Evolutionary conservation across 2,888 invertebrate species (phyloP), one percentile per base, ranked within the genome.

Genomic region (Spisula subtruncata): DNA sequence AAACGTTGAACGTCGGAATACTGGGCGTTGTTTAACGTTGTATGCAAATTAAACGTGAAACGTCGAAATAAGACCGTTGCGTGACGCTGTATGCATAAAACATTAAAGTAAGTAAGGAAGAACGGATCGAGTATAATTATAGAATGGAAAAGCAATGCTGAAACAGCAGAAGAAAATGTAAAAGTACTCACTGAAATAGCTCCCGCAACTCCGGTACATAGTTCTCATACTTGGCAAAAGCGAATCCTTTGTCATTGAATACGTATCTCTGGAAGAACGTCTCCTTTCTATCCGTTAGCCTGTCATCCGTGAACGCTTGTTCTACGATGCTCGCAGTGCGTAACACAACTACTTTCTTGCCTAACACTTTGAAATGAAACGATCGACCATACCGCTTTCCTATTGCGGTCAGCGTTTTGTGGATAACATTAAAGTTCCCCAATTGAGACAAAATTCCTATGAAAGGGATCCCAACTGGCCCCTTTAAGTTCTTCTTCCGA

Each of bases 211-310:
- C 81, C n/a, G 89, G 89, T 0, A 92, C 92, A 35, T 86, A 41
- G 20, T 89, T 85, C 10, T 75, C 75, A 29, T 89, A 92, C 51
- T 88, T 81, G 0, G 92, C 90, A 83, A 92, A 92, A 14, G 89
- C 92, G 46, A 92, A 88, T 25, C 88, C 88, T 25, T 85, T 86
- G 18, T 83, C 89, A n/a, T 92, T 89, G 51, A 92, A 89, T 0
- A 92, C 71, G 86, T 90, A 92, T 32, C 86, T 41, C 86, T 92
- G 92, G 46, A 92, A 90, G 80, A 92, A 92, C 4, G 90, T 85
- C 29, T 88, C 86, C 18, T 86, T 90, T 54, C 92, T 71, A 82
- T 89, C 89, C 20, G 81, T 81, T 1, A 85, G 48, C 18, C 81
- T 54, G 10, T 46, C 35, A 48, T 89, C 86, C 10, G 88, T 60